A percentile compares a stretch with the other conserved stretches of the same genome.
Evolutionary conservation across 2,113 vertebrate species (phyloP).

Genomic region (Macroglossus sobrinus): DNA sequence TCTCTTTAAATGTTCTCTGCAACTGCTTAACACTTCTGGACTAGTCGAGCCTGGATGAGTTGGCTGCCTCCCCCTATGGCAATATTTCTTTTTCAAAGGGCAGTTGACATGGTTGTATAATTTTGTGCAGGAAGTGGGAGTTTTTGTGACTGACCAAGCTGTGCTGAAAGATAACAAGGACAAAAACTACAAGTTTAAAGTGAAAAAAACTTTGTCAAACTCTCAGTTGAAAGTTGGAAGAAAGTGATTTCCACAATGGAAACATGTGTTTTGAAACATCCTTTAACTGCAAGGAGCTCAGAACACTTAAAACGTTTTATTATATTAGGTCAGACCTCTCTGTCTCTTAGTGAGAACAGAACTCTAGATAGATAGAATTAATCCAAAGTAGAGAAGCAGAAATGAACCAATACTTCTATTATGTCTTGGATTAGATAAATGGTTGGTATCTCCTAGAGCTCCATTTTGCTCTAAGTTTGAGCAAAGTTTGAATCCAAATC

Average conservation of each 20-base stretch:
- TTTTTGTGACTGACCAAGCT: conserved; percentile 57
- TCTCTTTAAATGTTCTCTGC: background rate
- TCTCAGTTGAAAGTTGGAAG: conserved; percentile 27
- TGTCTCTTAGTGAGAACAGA: background rate
- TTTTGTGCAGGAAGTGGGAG: conserved; percentile 42
- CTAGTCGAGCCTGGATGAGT: background rate
- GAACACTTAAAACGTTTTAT: background rate
- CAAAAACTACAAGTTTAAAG: conserved; percentile 24
- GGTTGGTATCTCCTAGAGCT: rapidly evolving
- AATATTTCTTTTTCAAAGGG: conserved; percentile 61
- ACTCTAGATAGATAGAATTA: background rate
- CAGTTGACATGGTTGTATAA: conserved; percentile 36
- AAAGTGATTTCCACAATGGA: conserved; percentile 6
- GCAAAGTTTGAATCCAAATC: background rate
- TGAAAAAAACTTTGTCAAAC: conserved; percentile 34
- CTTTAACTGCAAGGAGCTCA: background rate
- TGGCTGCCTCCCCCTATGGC: conserved; percentile 47
- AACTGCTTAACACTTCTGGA: conserved; percentile 9
- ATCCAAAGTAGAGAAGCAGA: background rate
- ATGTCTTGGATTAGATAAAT: background rate
- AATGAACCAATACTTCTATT: background rate
- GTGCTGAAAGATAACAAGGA: conserved; percentile 57
- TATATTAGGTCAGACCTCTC: background rate
- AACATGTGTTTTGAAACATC: background rate
- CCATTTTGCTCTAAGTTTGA: background rate